These are phyloP conservation scores for Aphodius sticticus DNA, from an alignment of 2,888 invertebrate species.

Conservation along the genomic window DNA sequence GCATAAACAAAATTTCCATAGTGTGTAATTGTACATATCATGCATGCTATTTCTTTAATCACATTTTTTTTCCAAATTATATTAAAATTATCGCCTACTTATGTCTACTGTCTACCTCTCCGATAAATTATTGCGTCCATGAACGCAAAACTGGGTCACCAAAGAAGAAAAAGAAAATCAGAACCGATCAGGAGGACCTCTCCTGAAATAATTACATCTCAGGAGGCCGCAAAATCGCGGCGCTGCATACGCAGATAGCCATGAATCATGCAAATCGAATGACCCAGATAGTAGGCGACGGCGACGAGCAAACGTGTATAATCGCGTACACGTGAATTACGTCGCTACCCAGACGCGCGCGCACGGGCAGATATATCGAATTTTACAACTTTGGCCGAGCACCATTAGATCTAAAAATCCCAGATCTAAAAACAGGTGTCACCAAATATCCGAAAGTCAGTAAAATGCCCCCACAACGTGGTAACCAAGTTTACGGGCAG, in stretches of 20 bases:
- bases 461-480: neutral
- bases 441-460: neutral
- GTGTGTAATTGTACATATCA: too few species aligned
- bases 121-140: too few species aligned
- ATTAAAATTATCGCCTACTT: too few species aligned
- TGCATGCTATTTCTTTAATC: too few species aligned
- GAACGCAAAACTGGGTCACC: too few species aligned
- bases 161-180: neutral
- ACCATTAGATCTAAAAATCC: neutral
- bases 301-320: neutral
- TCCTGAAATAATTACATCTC: neutral
- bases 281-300: neutral
- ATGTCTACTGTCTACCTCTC: too few species aligned
- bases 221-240: neutral
- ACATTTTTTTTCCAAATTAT: too few species aligned
- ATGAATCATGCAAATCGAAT: constrained; percentile 17
- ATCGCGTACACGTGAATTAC: neutral
- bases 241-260: neutral
- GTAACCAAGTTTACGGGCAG: neutral
- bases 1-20: too few species aligned
- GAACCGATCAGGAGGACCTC: neutral
- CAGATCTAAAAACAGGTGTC: neutral
- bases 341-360: too few species aligned
- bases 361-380: neutral
- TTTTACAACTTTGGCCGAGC: neutral